These are phyloP conservation scores for Rhyacophila brunnea DNA, from an alignment of 1,140 invertebrate genomes.

Conservation along the genomic window DNA sequence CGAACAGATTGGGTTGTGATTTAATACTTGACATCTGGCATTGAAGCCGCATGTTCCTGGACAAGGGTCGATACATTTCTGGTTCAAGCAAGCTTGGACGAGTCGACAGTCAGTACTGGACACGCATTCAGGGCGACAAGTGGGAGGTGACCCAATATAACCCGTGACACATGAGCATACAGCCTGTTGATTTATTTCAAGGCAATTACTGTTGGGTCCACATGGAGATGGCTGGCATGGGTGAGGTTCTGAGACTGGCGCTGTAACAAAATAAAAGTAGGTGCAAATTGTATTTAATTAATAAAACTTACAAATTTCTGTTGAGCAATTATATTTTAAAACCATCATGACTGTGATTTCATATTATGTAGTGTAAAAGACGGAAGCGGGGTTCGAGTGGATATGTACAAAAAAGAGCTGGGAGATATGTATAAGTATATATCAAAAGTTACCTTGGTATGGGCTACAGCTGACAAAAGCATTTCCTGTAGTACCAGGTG, in stretches of 20 bases:
- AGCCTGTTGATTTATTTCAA: slow-evolving; percentile 52
- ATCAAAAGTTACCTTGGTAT: slow-evolving; percentile 50
- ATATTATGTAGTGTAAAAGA: background rate
- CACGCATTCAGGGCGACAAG: slow-evolving; percentile 64
- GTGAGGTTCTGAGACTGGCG: slow-evolving; percentile 47
- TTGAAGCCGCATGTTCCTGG: slow-evolving; percentile 63
- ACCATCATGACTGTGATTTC: background rate
- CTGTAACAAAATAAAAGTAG: slow-evolving; percentile 44
- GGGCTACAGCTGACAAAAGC: slow-evolving; percentile 66
- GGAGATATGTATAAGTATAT: background rate
- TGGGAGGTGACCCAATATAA: slow-evolving; percentile 62
- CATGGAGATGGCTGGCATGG: slow-evolving; percentile 67
- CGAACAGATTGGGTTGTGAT: slow-evolving; percentile 64
- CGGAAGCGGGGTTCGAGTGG: background rate
- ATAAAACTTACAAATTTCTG: too few relatives aligned
- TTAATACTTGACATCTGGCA: slow-evolving; percentile 62
- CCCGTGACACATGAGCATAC: slow-evolving; percentile 62
- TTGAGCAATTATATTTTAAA: background rate
- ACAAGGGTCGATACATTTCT: slow-evolving; percentile 69
- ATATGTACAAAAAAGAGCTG: background rate
- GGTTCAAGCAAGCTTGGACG: slow-evolving; percentile 62
- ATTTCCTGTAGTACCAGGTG: slow-evolving; percentile 66
- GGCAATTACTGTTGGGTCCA: slow-evolving; percentile 65
- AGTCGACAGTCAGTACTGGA: slow-evolving; percentile 62
- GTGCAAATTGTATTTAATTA: background rate